Evolutionary conservation across 2,797 vertebrate species (phyloP).

Genomic region (Lepilemur ruficaudatus): DNA sequence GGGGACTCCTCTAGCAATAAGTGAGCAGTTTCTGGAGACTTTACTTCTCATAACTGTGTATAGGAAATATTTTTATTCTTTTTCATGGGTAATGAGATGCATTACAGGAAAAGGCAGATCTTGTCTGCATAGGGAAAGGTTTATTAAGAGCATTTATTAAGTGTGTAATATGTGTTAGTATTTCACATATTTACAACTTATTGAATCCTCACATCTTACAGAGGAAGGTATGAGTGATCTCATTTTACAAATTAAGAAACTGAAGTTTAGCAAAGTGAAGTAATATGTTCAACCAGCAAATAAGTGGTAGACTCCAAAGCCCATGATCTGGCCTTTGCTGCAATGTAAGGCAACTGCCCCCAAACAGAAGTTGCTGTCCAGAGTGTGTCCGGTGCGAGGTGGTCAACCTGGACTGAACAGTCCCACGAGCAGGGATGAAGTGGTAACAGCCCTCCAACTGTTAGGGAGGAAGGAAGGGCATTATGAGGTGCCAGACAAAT

Average conservation of each 20-base stretch:
- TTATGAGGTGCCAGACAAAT: conserved; percentile 64
- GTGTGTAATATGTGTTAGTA: background rate
- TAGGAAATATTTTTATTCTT: background rate
- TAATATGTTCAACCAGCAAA: background rate
- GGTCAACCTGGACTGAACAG: background rate
- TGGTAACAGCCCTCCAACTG: background rate
- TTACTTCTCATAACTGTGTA: background rate
- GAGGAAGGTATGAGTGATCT: background rate
- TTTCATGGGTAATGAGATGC: background rate
- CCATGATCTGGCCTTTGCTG: background rate
- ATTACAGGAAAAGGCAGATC: background rate
- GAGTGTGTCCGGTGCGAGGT: background rate
- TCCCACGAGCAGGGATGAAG: background rate
- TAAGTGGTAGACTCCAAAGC: background rate
- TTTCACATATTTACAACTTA: background rate
- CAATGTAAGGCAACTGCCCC: background rate
- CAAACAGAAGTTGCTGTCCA: background rate
- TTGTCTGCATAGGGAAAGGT: background rate
- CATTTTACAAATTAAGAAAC: background rate
- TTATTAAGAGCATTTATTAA: background rate
- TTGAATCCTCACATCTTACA: background rate
- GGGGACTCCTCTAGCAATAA: too few relatives aligned
- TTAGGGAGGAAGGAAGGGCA: conserved; percentile 43
- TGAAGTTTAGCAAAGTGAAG: background rate
- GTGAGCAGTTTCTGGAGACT: background rate